Evolutionary conservation across 37 sponge, comb jelly and placozoan species (phyloP).

Genomic region (Diacarnus erythraeanus): DNA sequence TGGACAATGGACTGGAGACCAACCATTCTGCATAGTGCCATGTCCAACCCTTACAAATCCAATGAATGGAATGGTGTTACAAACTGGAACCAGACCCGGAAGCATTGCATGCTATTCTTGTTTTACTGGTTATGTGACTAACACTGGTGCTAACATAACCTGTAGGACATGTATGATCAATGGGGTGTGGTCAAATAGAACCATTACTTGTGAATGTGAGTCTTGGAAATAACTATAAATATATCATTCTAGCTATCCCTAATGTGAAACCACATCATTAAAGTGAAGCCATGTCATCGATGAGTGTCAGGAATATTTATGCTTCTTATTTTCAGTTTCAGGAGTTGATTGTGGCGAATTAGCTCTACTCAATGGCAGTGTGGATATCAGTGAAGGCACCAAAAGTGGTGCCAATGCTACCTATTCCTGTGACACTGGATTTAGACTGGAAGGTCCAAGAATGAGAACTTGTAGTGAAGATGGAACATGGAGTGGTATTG

Average conservation of each 20-base stretch:
- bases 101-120: no score
- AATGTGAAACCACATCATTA: no score
- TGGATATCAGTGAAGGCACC: constrained; percentile 21
- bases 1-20: constrained; percentile 42
- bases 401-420: background rate
- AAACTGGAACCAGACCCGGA: constrained; percentile 6
- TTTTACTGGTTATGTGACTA: no score
- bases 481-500: constrained; percentile 60
- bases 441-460: constrained; percentile 23
- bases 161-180: no score
- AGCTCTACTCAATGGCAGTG: constrained; percentile 20
- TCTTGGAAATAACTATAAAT: no score
- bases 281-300: no score
- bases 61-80: background rate
- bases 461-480: constrained; percentile 36
- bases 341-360: constrained; percentile 15
- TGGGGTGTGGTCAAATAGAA: no score
- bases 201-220: no score
- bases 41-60: background rate
- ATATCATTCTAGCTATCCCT: no score
- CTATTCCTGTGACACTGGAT: constrained; percentile 51
- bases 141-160: no score
- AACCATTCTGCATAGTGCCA: constrained; percentile 16
- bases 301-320: no score
- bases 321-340: no score